Percentiles rank a stretch among this genome's conserved stretches.
phyloP scores from a whole-genome alignment of 2,888 invertebrate species.

The Andrena marginata region DNA sequence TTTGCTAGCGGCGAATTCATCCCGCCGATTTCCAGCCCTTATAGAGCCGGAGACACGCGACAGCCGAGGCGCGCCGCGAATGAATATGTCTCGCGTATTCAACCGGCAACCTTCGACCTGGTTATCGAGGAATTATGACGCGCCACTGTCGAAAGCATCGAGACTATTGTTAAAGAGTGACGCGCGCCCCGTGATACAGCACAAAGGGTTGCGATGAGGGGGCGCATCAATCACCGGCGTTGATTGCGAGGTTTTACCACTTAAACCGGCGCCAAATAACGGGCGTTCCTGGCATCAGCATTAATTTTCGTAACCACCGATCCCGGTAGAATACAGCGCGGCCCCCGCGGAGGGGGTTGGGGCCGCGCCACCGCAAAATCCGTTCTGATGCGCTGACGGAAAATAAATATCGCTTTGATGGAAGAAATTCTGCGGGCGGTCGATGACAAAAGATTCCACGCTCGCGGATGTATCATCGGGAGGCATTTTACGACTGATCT shows the following conservation, averaged over 20 bases:
- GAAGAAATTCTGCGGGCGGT: slow-evolving; percentile 7
- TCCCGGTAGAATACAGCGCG: slow-evolving; percentile 56
- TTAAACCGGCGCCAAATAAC: slow-evolving; percentile 69
- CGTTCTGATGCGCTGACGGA: slow-evolving; percentile 35
- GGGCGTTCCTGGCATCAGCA: slow-evolving; percentile 66
- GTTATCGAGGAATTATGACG: slow-evolving; percentile 46
- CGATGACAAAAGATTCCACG: slow-evolving; percentile 10
- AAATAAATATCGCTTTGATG: slow-evolving; percentile 43
- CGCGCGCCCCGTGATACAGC: slow-evolving; percentile 25
- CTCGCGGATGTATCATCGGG: background rate
- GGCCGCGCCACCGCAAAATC: slow-evolving; percentile 25
- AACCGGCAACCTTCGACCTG: background rate
- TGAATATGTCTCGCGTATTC: background rate
- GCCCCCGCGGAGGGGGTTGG: background rate
- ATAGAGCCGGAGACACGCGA: too few relatives aligned
- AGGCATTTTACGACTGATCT: background rate
- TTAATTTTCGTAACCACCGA: slow-evolving; percentile 71
- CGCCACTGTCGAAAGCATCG: slow-evolving; percentile 9
- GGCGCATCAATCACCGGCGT: slow-evolving; percentile 70
- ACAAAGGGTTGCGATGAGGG: slow-evolving; percentile 46
- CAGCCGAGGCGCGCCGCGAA: background rate
- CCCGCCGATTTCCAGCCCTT: too few relatives aligned
- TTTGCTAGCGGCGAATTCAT: too few relatives aligned
- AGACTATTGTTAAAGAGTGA: slow-evolving; percentile 57
- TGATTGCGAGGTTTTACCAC: slow-evolving; percentile 73